Percentiles rank a stretch among this genome's conserved stretches.
These are phyloP conservation scores for Neotragus pygmaeus DNA, from an alignment of 2,113 vertebrate genomes.

Conservation along the genomic window DNA sequence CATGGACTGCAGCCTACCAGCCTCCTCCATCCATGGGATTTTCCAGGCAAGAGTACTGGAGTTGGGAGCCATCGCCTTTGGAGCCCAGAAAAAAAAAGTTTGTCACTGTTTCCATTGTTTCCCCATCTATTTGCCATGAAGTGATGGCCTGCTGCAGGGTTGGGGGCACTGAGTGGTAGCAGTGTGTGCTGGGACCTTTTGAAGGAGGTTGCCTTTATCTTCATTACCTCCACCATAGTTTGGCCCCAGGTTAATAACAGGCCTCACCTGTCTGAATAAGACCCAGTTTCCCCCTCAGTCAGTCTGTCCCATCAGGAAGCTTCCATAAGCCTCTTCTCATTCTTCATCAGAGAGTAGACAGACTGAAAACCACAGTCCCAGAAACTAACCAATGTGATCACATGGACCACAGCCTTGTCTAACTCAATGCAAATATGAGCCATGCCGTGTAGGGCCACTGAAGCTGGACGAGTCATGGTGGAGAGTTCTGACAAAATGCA, in stretches of 20 bases:
- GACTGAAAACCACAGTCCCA: neutral
- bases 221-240: neutral
- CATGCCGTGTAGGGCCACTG: fast-evolving
- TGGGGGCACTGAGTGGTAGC: neutral
- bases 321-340: neutral
- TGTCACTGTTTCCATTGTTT: neutral
- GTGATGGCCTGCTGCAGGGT: neutral
- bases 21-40: too few species aligned
- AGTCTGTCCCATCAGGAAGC: neutral
- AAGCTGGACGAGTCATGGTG: fast-evolving
- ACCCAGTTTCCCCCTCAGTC: neutral
- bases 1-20: too few species aligned
- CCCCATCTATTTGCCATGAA: neutral
- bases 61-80: too few species aligned
- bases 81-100: neutral
- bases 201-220: neutral
- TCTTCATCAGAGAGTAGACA: neutral
- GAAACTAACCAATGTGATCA: neutral
- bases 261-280: neutral
- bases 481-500: neutral
- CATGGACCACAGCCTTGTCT: neutral
- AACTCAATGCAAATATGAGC: neutral
- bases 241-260: neutral
- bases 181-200: neutral
- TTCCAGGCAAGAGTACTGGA: too few species aligned